A percentile compares a stretch with the other conserved stretches of the same genome.
phyloP scores from a whole-genome alignment of 2,797 vertebrate genomes.

The Xenops minutus region DNA sequence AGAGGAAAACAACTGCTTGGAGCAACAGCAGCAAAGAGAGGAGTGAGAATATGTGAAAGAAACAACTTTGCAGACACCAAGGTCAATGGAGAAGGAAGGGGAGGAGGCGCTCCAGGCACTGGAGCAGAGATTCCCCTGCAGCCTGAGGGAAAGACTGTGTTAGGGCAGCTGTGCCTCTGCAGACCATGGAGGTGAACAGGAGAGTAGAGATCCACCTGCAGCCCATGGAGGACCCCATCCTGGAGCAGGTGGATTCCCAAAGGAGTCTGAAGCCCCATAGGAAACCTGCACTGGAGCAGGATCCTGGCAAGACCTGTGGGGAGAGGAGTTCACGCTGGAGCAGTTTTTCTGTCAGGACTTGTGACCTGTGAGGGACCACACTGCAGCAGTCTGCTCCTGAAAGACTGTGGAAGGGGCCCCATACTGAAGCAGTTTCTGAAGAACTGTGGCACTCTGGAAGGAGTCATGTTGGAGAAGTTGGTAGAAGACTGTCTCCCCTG shows the following conservation, averaged over 20 bases:
- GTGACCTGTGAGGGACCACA: not conserved
- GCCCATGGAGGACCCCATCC: fast-evolving
- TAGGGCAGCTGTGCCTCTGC: not conserved
- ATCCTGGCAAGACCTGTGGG: not conserved
- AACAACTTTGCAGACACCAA: not conserved
- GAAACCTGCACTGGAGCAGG: not conserved
- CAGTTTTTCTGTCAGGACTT: not conserved
- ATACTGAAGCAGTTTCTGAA: not conserved
- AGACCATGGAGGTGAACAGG: not conserved
- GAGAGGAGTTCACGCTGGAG: fast-evolving
- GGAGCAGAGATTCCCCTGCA: not conserved
- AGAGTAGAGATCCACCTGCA: not conserved
- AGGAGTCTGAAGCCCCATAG: not conserved
- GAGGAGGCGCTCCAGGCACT: not conserved
- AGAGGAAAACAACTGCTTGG: not conserved
- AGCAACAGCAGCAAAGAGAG: not conserved
- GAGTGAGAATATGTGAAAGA: not conserved
- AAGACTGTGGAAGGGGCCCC: not conserved
- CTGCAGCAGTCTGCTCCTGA: not conserved
- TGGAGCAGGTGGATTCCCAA: not conserved
- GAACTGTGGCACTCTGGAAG: not conserved
- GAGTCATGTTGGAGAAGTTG: not conserved
- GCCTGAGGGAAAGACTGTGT: not conserved
- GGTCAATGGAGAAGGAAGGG: not conserved
- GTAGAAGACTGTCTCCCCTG: too few relatives aligned